Base-by-base conservation (phyloP, 2,888 invertebrate genomes). In the Lepidocyrtoides sp. region DNA sequence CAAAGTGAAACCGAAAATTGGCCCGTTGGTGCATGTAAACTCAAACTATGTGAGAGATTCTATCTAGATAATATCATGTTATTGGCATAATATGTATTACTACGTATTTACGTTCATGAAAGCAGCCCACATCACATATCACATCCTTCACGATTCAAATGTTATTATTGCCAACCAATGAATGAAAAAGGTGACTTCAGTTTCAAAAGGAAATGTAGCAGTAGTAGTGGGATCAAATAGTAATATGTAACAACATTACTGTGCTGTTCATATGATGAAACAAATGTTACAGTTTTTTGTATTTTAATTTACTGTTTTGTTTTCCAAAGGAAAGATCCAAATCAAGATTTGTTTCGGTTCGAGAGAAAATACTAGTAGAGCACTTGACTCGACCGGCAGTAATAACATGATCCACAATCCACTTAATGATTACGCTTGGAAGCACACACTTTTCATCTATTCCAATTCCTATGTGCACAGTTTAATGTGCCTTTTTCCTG, bases 1-100 rank as follows among this genome's bases (percentile, higher is more conserved):
- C 90, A 86, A 82, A 86, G 86, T 81, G 86, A 90, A 90, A 84
- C 89, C 89, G 84, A 90, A 90, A 90, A 90, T 90, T 90, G 89
- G 89, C 54, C 84, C 84, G 89, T 77, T 77, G 89, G 79, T 90
- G 84, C 89, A 90, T 89, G 89, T 84, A 77, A 90, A 84, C 89
- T 54, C 36, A 84, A 79, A 84, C 32, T 90, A 90, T 90, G 44
- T 48, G 44, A 86, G 54, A 54, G 72, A 66, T 85, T 72, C 51
- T 69, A 72, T 69, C 48, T 48, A 29, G 57, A 82, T 54, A 57
- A 5, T 20, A 44, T 44, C 81, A 60, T 32, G 23, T 36, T 60
- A 14, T 36, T 36, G 44, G 2, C 10, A 44, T 10, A n/a, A 75
- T 20, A n/a, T 36, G 60, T 41, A 20, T 36, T 44, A 75, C 44